These are phyloP conservation scores for Ophioderma brevispina DNA, from an alignment of 35 echinoderm and acorn worm species.

Conservation along the genomic window DNA sequence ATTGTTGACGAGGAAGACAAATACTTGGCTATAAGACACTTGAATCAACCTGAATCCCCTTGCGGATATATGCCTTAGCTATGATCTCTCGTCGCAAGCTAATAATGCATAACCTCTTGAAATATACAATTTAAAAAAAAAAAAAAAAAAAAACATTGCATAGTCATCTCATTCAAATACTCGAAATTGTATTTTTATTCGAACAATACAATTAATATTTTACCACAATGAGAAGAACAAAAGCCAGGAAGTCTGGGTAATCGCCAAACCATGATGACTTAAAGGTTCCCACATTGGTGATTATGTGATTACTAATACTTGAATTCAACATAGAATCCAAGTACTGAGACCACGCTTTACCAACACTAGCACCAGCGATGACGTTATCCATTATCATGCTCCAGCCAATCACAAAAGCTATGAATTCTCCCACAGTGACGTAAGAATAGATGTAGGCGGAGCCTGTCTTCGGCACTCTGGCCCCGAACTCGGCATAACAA, in stretches of 20 bases:
- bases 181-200: too few species aligned
- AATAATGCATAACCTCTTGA: too few species aligned
- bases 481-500: constrained; percentile 97
- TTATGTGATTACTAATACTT: constrained; percentile 76
- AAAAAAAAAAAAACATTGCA: too few species aligned
- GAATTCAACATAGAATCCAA: constrained; percentile 80
- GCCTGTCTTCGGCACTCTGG: constrained; percentile 85
- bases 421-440: constrained; percentile 87
- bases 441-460: constrained; percentile 96
- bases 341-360: constrained; percentile 94
- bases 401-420: constrained; percentile 95
- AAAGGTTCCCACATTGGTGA: constrained; percentile 67
- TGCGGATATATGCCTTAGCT: too few species aligned
- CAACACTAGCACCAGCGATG: constrained; percentile 84
- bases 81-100: too few species aligned
- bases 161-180: too few species aligned
- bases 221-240: constrained; percentile 54
- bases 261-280: constrained; percentile 77
- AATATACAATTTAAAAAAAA: too few species aligned
- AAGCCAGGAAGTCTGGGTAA: constrained; percentile 92
- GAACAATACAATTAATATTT: background rate
- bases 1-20: too few species aligned
- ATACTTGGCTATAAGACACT: too few species aligned
- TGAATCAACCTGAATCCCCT: too few species aligned
- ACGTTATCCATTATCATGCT: constrained; percentile 98